Percentiles rank a stretch among this genome's conserved stretches.
These are phyloP conservation scores for Labeo catla DNA, from an alignment of 2,113 vertebrate species.

Conservation along the genomic window DNA sequence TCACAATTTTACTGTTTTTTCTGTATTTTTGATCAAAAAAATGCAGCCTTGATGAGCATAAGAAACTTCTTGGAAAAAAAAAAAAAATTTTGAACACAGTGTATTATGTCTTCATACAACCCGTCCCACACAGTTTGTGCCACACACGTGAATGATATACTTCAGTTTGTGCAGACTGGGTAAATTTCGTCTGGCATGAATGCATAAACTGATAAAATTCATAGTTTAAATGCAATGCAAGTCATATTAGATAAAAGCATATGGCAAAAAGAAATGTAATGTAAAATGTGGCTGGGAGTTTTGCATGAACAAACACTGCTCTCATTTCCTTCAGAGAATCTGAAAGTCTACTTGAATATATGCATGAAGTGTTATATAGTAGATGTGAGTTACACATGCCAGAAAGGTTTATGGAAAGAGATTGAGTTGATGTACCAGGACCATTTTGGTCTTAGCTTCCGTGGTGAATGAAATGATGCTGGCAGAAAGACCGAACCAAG, in stretches of 20 bases:
- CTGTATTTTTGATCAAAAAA: no score
- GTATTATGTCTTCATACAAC: no score
- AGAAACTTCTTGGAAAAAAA: no score
- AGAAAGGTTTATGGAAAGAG: neutral
- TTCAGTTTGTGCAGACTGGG: neutral
- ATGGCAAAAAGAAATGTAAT: neutral
- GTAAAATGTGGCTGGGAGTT: neutral
- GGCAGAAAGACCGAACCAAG: neutral
- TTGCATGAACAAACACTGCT: neutral
- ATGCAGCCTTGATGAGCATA: no score
- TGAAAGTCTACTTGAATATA: neutral
- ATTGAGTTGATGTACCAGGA: conserved; percentile 12
- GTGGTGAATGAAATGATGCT: neutral
- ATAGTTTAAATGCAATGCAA: neutral
- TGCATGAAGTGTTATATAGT: neutral
- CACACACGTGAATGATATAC: neutral
- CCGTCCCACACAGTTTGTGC: neutral
- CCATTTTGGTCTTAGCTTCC: neutral
- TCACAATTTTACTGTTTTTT: no score
- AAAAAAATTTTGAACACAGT: no score
- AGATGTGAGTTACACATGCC: neutral
- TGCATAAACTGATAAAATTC: neutral
- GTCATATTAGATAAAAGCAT: neutral
- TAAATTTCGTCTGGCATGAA: neutral
- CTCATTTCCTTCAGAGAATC: neutral